These are phyloP conservation scores for Ia io DNA, from an alignment of 2,113 vertebrate species.

Conservation along the genomic window DNA sequence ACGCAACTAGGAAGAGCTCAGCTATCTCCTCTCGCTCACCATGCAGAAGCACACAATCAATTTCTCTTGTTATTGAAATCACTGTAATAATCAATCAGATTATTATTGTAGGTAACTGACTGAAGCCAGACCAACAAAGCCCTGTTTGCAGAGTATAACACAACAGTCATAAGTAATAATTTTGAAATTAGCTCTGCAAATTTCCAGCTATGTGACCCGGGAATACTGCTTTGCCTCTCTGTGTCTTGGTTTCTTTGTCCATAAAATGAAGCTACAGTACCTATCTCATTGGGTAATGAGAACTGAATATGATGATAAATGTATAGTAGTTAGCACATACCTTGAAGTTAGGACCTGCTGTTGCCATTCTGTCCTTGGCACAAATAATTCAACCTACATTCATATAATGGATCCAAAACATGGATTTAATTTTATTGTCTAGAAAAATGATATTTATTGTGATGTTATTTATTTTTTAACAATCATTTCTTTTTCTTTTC, in stretches of 20 bases:
- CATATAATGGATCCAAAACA: not conserved
- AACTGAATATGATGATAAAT: not conserved
- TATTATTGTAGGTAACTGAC: not conserved
- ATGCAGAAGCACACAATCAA: not conserved
- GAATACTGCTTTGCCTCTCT: not conserved
- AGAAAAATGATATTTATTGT: slow-evolving; percentile 4
- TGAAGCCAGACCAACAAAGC: not conserved
- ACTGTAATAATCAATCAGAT: not conserved
- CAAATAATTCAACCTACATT: not conserved
- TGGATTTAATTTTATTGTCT: not conserved
- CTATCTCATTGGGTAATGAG: not conserved
- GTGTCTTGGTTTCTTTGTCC: not conserved
- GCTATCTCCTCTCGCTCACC: not conserved
- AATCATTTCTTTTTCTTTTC: no score
- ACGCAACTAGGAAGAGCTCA: not conserved
- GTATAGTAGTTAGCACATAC: not conserved
- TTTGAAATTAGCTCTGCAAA: slow-evolving; percentile 3
- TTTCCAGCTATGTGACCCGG: not conserved
- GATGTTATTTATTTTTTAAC: not conserved
- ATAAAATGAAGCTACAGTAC: not conserved
- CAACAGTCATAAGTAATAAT: not conserved
- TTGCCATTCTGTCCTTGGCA: not conserved
- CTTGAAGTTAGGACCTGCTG: not conserved
- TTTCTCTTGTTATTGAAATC: not conserved
- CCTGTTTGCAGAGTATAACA: not conserved